phyloP scores from a whole-genome alignment of 2,888 invertebrate genomes.

The Drosophila stalkeri region DNA sequence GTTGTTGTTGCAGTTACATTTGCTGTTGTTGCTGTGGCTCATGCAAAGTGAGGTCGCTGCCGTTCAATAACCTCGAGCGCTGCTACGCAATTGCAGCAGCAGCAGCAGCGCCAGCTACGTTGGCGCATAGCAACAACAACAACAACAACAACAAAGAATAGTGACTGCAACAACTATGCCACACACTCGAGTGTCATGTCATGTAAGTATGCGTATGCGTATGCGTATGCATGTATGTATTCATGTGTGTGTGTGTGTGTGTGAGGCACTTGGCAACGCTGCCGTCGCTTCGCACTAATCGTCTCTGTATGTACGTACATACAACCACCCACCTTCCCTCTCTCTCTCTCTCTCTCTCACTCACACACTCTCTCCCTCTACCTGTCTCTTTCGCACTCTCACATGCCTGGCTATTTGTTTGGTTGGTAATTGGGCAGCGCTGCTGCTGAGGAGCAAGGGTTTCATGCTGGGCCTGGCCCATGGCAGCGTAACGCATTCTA shows the following conservation, averaged over 20 bases:
- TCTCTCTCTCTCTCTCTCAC: neutral
- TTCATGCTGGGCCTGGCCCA: conserved; percentile 22
- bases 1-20: conserved; percentile 19
- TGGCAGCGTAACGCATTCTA: conserved; percentile 34
- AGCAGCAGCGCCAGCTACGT: conserved; percentile 49
- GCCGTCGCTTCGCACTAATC: conserved; percentile 62
- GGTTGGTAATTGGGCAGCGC: conserved; percentile 67
- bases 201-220: conserved; percentile 31
- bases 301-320: conserved; percentile 28
- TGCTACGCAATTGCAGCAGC: conserved; percentile 73
- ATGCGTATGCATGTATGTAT: conserved; percentile 7
- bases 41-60: conserved; percentile 83
- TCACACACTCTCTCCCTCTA: neutral
- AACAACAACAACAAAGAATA: conserved; percentile 16
- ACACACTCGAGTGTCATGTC: conserved; percentile 51
- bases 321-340: neutral
- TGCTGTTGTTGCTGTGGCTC: conserved; percentile 38
- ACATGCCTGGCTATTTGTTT: conserved; percentile 13
- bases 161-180: conserved; percentile 55
- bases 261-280: conserved; percentile 60
- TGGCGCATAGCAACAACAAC: conserved; percentile 31
- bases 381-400: neutral
- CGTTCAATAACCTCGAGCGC: conserved; percentile 83
- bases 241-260: conserved; percentile 9
- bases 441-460: conserved; percentile 21